Conservation (phyloP, 2,888 invertebrate species). For the Eupithecia tripunctaria region DNA sequence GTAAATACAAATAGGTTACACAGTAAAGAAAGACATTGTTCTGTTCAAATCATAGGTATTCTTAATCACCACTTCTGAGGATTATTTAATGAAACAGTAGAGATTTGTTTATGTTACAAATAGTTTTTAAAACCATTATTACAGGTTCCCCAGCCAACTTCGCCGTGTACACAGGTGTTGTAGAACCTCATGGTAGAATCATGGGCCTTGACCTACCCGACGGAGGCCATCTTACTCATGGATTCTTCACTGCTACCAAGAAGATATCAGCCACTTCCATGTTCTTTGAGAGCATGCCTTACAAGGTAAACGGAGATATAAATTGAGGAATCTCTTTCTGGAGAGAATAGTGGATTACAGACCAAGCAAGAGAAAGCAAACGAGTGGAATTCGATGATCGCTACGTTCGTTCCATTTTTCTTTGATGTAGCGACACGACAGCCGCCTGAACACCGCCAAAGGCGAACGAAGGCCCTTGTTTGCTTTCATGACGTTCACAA, state of each 20-base stretch:
- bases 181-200: constrained; percentile 96
- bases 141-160: constrained; percentile 97
- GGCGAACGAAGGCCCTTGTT: too few relatives aligned
- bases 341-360: too few relatives aligned
- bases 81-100: background rate
- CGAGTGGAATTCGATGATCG: too few relatives aligned
- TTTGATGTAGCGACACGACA: too few relatives aligned
- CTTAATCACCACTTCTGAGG: background rate
- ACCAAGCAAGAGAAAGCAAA: too few relatives aligned
- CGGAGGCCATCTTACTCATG: constrained; percentile 97
- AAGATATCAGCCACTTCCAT: constrained; percentile 98
- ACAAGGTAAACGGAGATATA: constrained; percentile 86
- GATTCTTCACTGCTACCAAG: constrained; percentile 94
- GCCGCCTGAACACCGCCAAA: too few relatives aligned
- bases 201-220: constrained; percentile 99
- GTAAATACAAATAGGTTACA: background rate
- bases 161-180: constrained; percentile 96
- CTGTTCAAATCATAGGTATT: background rate
- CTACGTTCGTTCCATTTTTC: too few relatives aligned
- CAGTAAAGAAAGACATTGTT: background rate
- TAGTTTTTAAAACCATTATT: constrained; percentile 2
- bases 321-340: background rate
- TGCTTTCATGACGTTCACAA: too few relatives aligned
- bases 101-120: background rate
- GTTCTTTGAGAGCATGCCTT: constrained; percentile 99